These are phyloP conservation scores for Noctua janthe DNA, from an alignment of 2,888 invertebrate genomes.

Conservation along the genomic window DNA sequence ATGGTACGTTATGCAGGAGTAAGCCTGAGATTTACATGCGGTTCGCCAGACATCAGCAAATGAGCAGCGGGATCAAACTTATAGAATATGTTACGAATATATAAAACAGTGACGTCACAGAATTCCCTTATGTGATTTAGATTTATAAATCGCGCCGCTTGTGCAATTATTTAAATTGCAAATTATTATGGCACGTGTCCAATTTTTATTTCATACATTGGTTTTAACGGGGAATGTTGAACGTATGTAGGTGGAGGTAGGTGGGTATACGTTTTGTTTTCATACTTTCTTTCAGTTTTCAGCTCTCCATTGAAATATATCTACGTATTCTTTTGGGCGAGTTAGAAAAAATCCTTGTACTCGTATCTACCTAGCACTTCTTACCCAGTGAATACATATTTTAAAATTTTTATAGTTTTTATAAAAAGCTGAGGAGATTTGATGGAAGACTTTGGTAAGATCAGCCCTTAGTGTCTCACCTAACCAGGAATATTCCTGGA, in stretches of 20 bases:
- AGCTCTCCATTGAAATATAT: background rate
- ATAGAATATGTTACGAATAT: slow-evolving; percentile 43
- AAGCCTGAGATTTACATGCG: slow-evolving; percentile 73
- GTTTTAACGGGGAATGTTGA: slow-evolving; percentile 21
- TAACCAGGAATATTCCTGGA: background rate
- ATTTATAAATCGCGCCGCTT: slow-evolving; percentile 39
- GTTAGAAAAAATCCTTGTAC: background rate
- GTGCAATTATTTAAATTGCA: slow-evolving; percentile 44
- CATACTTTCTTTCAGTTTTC: background rate
- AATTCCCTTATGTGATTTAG: slow-evolving; percentile 47
- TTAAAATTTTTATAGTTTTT: background rate
- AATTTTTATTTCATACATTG: slow-evolving; percentile 40
- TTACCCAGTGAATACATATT: background rate
- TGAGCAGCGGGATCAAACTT: slow-evolving; percentile 50
- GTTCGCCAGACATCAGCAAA: slow-evolving; percentile 55
- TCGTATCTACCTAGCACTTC: background rate
- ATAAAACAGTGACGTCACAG: slow-evolving; percentile 33
- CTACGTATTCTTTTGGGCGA: background rate
- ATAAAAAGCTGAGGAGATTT: background rate
- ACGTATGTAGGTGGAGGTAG: slow-evolving; percentile 18
- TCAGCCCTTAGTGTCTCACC: background rate
- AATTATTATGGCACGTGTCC: slow-evolving; percentile 48
- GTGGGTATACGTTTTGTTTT: background rate
- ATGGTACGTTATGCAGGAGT: slow-evolving; percentile 72
- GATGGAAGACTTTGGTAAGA: background rate